phyloP scores from a whole-genome alignment of 1,140 invertebrate genomes.

The Vollenhovia emeryi region DNA sequence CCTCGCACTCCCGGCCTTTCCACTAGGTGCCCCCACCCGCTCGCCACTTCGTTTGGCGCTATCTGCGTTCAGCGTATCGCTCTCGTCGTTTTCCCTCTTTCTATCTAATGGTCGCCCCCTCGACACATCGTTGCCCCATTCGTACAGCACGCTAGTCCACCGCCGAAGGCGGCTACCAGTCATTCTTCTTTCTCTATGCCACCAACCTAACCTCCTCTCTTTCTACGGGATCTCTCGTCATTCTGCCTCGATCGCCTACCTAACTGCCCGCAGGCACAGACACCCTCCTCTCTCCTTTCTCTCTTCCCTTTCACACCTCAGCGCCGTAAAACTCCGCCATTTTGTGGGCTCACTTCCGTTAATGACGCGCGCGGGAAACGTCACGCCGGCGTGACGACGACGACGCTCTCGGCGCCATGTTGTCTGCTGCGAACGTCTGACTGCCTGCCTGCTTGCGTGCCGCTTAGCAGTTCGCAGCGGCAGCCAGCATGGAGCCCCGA shows the following conservation, averaged over 20 bases:
- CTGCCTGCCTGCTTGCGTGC: slow-evolving; percentile 66
- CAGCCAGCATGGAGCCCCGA: slow-evolving; percentile 83
- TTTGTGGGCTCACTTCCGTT: slow-evolving; percentile 83
- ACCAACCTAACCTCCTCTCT: slow-evolving; percentile 69
- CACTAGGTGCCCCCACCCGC: slow-evolving; percentile 49
- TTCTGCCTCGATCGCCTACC: slow-evolving; percentile 58
- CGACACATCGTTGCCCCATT: slow-evolving; percentile 57
- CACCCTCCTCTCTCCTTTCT: slow-evolving; percentile 53
- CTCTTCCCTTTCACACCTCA: slow-evolving; percentile 81
- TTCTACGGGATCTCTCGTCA: slow-evolving; percentile 60
- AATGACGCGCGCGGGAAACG: slow-evolving; percentile 83
- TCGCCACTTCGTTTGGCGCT: slow-evolving; percentile 32
- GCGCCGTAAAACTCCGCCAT: slow-evolving; percentile 81
- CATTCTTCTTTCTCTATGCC: slow-evolving; percentile 76
- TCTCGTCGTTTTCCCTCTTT: slow-evolving; percentile 33
- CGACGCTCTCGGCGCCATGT: slow-evolving; percentile 82
- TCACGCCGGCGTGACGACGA: slow-evolving; percentile 79
- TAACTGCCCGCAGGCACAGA: slow-evolving; percentile 63
- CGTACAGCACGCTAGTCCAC: slow-evolving; percentile 68
- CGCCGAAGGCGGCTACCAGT: slow-evolving; percentile 69
- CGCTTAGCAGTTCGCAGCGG: slow-evolving; percentile 54
- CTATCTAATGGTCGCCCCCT: slow-evolving; percentile 51
- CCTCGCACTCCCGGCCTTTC: slow-evolving; percentile 35
- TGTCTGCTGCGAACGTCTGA: slow-evolving; percentile 81
- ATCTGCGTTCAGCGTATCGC: slow-evolving; percentile 38